These are phyloP conservation scores for Chunga burmeisteri DNA, from an alignment of 2,113 vertebrate genomes.

Conservation along the genomic window DNA sequence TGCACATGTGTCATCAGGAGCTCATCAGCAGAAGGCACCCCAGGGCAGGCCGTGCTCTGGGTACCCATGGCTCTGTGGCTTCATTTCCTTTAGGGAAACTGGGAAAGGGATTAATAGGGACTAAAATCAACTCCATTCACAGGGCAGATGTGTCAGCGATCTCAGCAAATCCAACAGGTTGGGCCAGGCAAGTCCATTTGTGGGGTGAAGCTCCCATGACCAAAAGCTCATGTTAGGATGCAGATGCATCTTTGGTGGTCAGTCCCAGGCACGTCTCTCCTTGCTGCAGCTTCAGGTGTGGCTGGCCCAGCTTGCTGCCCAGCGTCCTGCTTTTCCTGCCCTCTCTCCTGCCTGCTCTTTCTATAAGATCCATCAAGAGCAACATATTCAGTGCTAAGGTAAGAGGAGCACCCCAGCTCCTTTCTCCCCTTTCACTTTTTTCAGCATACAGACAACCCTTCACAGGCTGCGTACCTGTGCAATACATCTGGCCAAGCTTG, in stretches of 20 bases:
- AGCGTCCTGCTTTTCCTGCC: too few relatives aligned
- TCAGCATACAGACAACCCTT: too few relatives aligned
- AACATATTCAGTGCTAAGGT: background rate
- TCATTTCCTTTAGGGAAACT: background rate
- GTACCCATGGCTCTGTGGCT: background rate
- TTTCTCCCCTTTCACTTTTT: background rate
- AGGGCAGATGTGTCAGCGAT: background rate
- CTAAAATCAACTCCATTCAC: background rate
- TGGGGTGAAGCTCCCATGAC: background rate
- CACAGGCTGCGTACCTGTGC: background rate
- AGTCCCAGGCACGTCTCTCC: background rate
- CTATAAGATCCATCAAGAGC: background rate
- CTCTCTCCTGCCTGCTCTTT: background rate
- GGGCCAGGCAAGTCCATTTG: background rate
- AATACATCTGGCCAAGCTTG: background rate
- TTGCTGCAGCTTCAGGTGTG: background rate
- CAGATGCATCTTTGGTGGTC: background rate
- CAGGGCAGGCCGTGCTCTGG: background rate
- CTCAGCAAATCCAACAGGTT: background rate
- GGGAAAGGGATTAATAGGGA: background rate
- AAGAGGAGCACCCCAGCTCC: background rate
- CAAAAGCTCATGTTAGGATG: background rate
- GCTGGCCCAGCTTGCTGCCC: background rate
- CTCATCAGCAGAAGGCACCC: background rate
- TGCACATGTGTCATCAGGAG: background rate